These are phyloP conservation scores for Staurois parvus DNA, from an alignment of 2,797 vertebrate species.

Conservation along the genomic window DNA sequence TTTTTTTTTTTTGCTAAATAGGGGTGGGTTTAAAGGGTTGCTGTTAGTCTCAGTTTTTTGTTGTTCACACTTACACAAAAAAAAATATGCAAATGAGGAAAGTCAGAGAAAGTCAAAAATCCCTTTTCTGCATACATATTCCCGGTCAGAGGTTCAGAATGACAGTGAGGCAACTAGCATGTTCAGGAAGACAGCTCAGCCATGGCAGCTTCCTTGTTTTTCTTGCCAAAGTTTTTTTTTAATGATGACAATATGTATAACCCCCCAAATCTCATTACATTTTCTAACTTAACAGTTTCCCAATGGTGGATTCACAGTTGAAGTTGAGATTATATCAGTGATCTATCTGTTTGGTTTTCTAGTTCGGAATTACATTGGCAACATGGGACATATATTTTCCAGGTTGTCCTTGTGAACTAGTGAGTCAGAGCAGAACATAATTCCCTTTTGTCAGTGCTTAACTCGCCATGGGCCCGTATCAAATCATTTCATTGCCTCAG, in stretches of 20 bases:
- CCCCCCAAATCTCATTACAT: neutral
- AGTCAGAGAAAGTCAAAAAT: no score
- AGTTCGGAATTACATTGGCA: neutral
- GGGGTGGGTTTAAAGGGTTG: no score
- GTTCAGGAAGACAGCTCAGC: no score
- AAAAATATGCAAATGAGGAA: no score
- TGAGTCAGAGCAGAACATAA: neutral
- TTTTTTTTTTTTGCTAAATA: no score
- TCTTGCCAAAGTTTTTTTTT: neutral
- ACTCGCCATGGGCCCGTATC: neutral
- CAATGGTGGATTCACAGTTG: neutral
- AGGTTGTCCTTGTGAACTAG: neutral
- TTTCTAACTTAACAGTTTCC: neutral
- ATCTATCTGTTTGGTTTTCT: no score
- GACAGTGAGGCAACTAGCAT: no score
- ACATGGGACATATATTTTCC: neutral
- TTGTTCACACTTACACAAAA: no score
- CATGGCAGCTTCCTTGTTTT: neutral
- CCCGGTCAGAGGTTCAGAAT: no score
- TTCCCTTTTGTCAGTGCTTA: conserved; percentile 22
- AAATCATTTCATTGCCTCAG: conserved; percentile 14
- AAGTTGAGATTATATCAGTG: conserved; percentile 1
- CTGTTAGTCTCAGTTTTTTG: no score
- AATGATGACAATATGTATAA: neutral
- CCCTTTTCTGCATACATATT: no score